phyloP scores from a whole-genome alignment of 2,113 vertebrate genomes.

The Odobenus rosmarus region DNA sequence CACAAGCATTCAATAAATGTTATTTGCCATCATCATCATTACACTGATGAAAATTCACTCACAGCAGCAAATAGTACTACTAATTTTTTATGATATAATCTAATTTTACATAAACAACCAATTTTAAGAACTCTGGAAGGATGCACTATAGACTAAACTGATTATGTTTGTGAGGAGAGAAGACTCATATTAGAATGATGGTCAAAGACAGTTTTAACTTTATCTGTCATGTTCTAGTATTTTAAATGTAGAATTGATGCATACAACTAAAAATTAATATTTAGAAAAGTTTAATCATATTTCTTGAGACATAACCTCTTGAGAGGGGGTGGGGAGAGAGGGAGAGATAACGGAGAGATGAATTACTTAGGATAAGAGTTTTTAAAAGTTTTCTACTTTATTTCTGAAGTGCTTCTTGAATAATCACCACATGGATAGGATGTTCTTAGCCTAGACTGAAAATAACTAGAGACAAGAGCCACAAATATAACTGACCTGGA shows the following conservation, averaged over 20 bases:
- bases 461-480: slow-evolving; percentile 6
- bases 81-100: not conserved
- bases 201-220: not conserved
- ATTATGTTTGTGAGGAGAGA: not conserved
- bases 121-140: not conserved
- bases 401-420: slow-evolving; percentile 42
- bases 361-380: not conserved
- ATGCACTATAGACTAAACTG: not conserved
- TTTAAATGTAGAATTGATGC: not conserved
- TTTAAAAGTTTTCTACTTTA: slow-evolving; percentile 7
- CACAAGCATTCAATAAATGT: not conserved
- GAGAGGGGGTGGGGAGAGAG: not conserved
- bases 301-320: not conserved
- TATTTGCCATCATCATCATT: not conserved
- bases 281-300: not conserved
- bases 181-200: not conserved
- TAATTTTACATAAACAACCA: not conserved
- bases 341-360: not conserved
- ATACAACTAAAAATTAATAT: slow-evolving; percentile 6
- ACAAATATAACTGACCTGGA: not conserved
- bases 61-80: not conserved
- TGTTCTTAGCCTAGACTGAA: not conserved
- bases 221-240: not conserved
- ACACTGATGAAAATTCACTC: not conserved
- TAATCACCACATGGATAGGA: not conserved